phyloP scores from a whole-genome alignment of 2,888 invertebrate species.

The Trichacis sp. region DNA sequence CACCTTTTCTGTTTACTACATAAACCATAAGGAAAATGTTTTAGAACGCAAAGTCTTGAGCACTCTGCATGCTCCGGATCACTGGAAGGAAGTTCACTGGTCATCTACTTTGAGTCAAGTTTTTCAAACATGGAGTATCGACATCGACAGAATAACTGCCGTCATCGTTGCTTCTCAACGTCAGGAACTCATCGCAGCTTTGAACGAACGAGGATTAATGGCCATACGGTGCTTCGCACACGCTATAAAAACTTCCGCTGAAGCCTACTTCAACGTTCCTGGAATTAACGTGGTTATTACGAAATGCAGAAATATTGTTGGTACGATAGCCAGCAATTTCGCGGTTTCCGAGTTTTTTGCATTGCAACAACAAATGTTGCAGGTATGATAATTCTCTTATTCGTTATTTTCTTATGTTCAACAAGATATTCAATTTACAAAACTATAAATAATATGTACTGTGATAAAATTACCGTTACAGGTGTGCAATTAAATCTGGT shows the following conservation, averaged over 20 bases:
- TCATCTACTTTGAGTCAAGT: slow-evolving; percentile 61
- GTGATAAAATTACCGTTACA: too few relatives aligned
- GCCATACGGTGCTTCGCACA: slow-evolving; percentile 69
- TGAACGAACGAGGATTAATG: slow-evolving; percentile 60
- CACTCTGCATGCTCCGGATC: slow-evolving; percentile 67
- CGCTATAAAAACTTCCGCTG: slow-evolving; percentile 67
- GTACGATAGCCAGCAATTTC: slow-evolving; percentile 61
- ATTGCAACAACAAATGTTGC: slow-evolving; percentile 66
- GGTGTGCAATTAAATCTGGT: too few relatives aligned
- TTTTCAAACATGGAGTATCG: slow-evolving; percentile 68
- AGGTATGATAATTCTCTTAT: too few relatives aligned
- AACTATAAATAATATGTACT: too few relatives aligned
- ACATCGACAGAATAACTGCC: slow-evolving; percentile 66
- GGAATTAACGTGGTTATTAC: slow-evolving; percentile 63
- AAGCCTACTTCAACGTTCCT: slow-evolving; percentile 65
- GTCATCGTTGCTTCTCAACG: slow-evolving; percentile 65
- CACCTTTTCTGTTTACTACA: slow-evolving; percentile 68
- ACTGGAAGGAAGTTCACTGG: slow-evolving; percentile 67
- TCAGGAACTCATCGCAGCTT: slow-evolving; percentile 58
- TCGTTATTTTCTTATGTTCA: too few relatives aligned
- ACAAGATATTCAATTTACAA: too few relatives aligned
- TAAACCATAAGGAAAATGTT: slow-evolving; percentile 61
- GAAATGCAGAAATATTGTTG: slow-evolving; percentile 67
- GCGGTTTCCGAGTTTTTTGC: slow-evolving; percentile 59
- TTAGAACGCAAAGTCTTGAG: slow-evolving; percentile 67